Conservation (phyloP, 2,888 invertebrate genomes). For the Gordius sp. region DNA sequence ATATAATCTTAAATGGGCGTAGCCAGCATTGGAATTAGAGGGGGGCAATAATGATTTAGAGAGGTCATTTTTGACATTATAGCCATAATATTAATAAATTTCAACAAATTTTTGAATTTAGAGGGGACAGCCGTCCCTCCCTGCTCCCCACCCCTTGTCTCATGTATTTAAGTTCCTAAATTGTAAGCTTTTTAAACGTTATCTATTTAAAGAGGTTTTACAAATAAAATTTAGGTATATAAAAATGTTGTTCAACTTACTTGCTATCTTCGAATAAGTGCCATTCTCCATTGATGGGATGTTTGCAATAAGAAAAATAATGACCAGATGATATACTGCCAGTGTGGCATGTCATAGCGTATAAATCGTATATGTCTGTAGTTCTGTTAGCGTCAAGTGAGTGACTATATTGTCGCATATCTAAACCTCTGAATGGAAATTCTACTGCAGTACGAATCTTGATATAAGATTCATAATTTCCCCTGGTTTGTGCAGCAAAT, state of each 20-base stretch:
- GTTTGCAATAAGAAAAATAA: slow-evolving; percentile 12
- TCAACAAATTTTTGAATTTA: no score
- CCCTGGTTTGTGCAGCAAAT: slow-evolving; percentile 6
- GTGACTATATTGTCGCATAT: background rate
- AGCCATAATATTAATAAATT: no score
- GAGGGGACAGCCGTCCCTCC: no score
- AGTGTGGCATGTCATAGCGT: slow-evolving; percentile 8
- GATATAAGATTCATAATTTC: background rate
- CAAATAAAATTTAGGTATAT: background rate
- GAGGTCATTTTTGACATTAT: no score
- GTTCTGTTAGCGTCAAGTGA: background rate
- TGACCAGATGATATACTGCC: slow-evolving; percentile 8
- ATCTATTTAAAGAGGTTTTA: background rate
- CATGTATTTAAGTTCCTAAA: no score
- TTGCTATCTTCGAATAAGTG: slow-evolving; percentile 11
- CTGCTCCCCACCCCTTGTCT: no score
- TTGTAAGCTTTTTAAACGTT: background rate
- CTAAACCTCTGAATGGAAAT: slow-evolving; percentile 10
- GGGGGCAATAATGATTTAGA: no score
- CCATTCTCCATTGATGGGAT: slow-evolving; percentile 1
- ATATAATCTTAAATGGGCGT: no score
- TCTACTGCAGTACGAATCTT: slow-evolving; percentile 5
- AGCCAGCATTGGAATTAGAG: no score
- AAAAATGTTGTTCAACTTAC: background rate
- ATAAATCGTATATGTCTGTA: background rate